These are phyloP conservation scores for Pygocentrus nattereri DNA, from an alignment of 2,797 vertebrate genomes.

Conservation along the genomic window DNA sequence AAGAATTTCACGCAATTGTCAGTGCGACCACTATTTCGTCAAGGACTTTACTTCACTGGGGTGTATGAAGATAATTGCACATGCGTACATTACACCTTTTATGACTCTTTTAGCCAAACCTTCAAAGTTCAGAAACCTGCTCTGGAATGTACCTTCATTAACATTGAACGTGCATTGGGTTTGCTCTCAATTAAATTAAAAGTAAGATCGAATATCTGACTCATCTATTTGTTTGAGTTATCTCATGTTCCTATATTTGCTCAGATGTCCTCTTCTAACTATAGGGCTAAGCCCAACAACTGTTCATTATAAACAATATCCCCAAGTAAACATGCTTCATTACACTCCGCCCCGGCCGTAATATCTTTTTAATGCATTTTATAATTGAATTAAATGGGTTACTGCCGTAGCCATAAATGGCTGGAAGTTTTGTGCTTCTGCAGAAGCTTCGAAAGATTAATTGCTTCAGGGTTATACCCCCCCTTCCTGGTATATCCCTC, in stretches of 20 bases:
- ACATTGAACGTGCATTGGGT: conserved; percentile 24
- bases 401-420: conserved; percentile 79
- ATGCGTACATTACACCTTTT: neutral
- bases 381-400: conserved; percentile 88
- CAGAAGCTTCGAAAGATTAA: conserved; percentile 65
- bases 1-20: neutral
- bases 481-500: conserved; percentile 58
- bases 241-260: conserved; percentile 53
- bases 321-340: conserved; percentile 86
- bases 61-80: neutral
- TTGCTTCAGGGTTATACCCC: conserved; percentile 55
- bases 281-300: conserved; percentile 77
- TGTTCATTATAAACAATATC: conserved; percentile 86
- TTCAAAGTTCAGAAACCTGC: conserved; percentile 9
- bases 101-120: neutral
- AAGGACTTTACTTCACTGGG: neutral
- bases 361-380: conserved; percentile 90
- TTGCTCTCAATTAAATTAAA: conserved; percentile 47
- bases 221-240: conserved; percentile 37
- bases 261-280: conserved; percentile 67
- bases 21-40: neutral
- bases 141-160: conserved; percentile 40
- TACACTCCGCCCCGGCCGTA: conserved; percentile 82
- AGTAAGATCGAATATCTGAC: conserved; percentile 42
- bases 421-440: conserved; percentile 67